These are phyloP conservation scores for Buceros bicornis DNA, from an alignment of 2,797 vertebrate genomes.

Conservation along the genomic window DNA sequence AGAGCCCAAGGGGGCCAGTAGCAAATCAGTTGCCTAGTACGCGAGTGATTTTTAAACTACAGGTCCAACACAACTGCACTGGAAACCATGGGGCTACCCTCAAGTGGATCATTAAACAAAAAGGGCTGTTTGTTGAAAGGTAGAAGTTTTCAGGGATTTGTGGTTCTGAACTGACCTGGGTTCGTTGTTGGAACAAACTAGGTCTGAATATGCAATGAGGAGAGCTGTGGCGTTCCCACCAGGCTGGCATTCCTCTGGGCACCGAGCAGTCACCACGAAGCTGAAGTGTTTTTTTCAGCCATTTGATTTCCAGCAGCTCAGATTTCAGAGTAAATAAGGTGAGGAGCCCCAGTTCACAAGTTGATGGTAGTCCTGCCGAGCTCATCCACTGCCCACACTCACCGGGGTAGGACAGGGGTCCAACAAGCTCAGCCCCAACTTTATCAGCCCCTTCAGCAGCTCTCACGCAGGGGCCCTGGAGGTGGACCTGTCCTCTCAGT, in stretches of 20 bases:
- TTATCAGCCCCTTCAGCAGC: not conserved
- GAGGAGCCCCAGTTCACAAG: fast-evolving
- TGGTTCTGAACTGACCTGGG: not conserved
- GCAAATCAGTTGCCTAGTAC: slow-evolving; percentile 62
- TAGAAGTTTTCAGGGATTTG: slow-evolving; percentile 7
- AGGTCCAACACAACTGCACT: not conserved
- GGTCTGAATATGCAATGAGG: not conserved
- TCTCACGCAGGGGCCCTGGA: not conserved
- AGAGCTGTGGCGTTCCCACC: not conserved
- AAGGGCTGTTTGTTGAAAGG: slow-evolving; percentile 22
- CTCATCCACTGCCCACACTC: not conserved
- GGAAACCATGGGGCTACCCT: not conserved
- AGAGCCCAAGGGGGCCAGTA: slow-evolving; percentile 63
- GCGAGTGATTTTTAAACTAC: slow-evolving; percentile 39
- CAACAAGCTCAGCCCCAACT: not conserved
- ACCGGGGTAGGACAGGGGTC: not conserved
- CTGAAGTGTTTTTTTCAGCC: not conserved
- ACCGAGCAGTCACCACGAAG: not conserved
- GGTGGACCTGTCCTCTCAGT: not conserved
- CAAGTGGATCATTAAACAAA: slow-evolving; percentile 12
- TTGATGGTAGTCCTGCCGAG: not conserved
- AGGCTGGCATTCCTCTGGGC: not conserved
- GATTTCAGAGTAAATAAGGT: not conserved
- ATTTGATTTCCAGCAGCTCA: not conserved
- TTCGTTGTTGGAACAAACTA: not conserved